Conservation (phyloP, 2,113 vertebrate species). For the Excalfactoria chinensis region DNA sequence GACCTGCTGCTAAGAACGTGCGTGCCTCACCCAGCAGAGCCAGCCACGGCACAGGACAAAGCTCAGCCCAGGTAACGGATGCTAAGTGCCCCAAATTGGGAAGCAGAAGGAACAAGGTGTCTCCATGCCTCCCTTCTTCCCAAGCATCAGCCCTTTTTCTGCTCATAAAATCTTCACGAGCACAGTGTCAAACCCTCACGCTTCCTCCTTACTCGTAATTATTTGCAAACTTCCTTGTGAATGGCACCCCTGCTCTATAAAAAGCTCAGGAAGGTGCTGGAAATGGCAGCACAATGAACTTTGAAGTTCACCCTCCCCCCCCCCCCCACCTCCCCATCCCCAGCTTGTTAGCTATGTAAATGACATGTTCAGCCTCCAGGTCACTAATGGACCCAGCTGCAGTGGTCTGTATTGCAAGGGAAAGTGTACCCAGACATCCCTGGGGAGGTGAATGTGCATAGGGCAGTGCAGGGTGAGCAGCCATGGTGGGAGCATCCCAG, state of each 20-base stretch:
- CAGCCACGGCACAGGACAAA: not conserved
- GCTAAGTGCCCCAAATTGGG: not conserved
- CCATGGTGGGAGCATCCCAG: fast-evolving
- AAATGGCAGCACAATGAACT: not conserved
- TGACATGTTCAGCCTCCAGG: conserved; percentile 27
- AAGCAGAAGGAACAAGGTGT: not conserved
- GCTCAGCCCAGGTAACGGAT: not conserved
- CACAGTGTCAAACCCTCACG: conserved; percentile 8
- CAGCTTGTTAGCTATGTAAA: conserved; percentile 56
- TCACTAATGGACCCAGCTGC: not conserved
- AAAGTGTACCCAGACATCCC: conserved; percentile 21
- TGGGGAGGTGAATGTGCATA: not conserved
- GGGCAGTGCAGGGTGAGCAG: not conserved
- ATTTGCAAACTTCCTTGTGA: conserved; percentile 66
- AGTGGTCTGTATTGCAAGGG: conserved; percentile 27
- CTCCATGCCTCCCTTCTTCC: not conserved
- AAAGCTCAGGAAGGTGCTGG: conserved; percentile 53
- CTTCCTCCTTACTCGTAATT: conserved; percentile 54
- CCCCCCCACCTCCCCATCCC: not conserved
- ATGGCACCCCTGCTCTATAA: conserved; percentile 58
- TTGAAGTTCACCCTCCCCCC: conserved; percentile 45
- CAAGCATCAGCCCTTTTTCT: conserved; percentile 22
- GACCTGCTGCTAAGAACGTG: not conserved
- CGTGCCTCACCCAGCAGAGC: not conserved
- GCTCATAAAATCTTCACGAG: conserved; percentile 47